Percentiles rank a stretch among this genome's conserved stretches.
Conservation (phyloP, 2,113 vertebrate species). For the Pelecanoides urinatrix region DNA sequence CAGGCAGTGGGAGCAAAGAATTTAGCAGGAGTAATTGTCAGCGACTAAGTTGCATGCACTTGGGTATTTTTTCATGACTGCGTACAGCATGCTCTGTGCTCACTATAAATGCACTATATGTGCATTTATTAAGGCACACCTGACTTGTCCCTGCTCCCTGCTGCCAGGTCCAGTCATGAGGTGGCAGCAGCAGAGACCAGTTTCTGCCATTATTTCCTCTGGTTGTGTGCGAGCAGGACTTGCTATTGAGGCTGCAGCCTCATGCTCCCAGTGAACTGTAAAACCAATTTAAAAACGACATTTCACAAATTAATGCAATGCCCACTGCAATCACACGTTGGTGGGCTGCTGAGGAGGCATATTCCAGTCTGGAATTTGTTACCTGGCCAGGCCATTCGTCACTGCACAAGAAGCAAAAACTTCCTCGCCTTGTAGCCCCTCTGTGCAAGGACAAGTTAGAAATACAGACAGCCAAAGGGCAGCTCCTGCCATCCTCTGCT, state of each 20-base stretch:
- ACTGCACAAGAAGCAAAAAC: background rate
- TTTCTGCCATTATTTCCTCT: background rate
- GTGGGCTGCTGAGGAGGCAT: constrained; percentile 58
- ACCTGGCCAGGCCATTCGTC: constrained; percentile 42
- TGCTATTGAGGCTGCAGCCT: background rate
- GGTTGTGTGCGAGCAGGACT: fast-evolving
- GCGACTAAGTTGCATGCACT: background rate
- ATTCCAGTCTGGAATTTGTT: constrained; percentile 56
- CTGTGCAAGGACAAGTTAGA: background rate
- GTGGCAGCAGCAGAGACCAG: background rate
- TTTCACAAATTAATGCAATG: constrained; percentile 59
- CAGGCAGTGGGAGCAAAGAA: fast-evolving
- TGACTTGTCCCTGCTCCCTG: background rate
- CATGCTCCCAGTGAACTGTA: constrained; percentile 51
- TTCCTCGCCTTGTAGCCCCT: background rate
- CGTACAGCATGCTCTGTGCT: background rate
- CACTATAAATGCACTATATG: background rate
- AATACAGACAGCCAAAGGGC: background rate
- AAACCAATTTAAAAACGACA: constrained; percentile 62
- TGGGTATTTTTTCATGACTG: background rate
- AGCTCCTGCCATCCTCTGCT: background rate
- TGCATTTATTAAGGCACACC: background rate
- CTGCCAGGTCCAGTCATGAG: background rate
- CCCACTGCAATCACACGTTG: constrained; percentile 6
- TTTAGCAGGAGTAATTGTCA: background rate